These are phyloP conservation scores for Malthinus flaveolus DNA, from an alignment of 2,888 invertebrate genomes.

Conservation along the genomic window DNA sequence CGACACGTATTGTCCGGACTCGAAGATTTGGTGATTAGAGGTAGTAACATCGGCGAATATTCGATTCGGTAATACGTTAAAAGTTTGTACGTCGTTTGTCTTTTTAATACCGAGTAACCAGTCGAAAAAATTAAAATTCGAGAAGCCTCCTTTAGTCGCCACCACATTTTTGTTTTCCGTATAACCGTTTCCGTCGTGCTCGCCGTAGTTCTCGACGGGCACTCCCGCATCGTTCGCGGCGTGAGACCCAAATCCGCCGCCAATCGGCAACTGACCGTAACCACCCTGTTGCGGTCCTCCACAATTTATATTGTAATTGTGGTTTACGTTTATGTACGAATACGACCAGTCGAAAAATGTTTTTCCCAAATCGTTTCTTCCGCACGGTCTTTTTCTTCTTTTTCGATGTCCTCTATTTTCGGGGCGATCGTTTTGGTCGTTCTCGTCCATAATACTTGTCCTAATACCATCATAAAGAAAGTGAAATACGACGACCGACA, in stretches of 20 bases:
- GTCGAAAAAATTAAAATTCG: constrained; percentile 7
- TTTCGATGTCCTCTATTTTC: neutral
- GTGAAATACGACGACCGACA: no score
- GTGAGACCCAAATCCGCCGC: constrained; percentile 2
- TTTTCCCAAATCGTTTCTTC: constrained; percentile 16
- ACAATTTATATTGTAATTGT: constrained; percentile 22
- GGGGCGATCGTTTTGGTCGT: neutral
- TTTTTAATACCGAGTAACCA: constrained; percentile 3
- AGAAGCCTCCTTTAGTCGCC: neutral
- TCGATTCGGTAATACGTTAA: neutral
- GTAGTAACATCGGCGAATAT: constrained; percentile 13
- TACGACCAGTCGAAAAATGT: constrained; percentile 30
- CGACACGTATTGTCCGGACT: constrained; percentile 13
- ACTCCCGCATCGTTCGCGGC: neutral
- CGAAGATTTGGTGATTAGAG: constrained; percentile 8
- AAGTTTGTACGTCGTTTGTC: neutral
- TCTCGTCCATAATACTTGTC: neutral
- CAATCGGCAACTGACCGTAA: neutral
- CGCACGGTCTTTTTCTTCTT: constrained; percentile 2
- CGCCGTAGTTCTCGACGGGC: neutral
- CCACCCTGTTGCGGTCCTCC: constrained; percentile 4
- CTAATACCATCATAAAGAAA: no score
- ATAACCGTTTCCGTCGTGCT: neutral
- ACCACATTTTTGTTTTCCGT: neutral
- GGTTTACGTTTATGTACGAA: constrained; percentile 28